phyloP scores from a whole-genome alignment of 2,113 vertebrate genomes.

The Hippocampus guttulatus region DNA sequence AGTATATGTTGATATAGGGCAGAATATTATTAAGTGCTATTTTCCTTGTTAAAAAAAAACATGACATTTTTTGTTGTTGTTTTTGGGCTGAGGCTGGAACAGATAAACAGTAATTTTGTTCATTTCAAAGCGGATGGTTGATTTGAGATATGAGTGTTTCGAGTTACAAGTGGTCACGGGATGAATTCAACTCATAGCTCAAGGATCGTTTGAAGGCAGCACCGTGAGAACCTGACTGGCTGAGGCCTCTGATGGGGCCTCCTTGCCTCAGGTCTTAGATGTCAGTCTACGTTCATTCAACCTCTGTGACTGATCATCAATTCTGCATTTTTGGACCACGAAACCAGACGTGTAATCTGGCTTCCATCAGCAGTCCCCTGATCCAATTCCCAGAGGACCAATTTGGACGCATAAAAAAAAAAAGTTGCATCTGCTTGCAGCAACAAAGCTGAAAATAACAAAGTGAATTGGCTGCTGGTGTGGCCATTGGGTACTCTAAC shows the following conservation, averaged over 20 bases:
- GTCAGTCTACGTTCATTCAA: not conserved
- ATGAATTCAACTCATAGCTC: no score
- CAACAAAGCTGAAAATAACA: conserved; percentile 13
- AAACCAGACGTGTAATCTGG: conserved; percentile 5
- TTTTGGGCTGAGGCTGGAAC: no score
- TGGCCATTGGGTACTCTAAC: no score
- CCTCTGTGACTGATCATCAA: conserved; percentile 2
- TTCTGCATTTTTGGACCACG: not conserved
- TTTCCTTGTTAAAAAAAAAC: no score
- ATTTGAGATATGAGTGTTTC: no score
- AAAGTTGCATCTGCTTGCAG: conserved; percentile 4
- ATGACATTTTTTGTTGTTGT: no score
- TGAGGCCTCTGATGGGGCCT: not conserved
- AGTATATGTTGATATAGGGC: no score
- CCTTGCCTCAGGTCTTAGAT: conserved; percentile 1
- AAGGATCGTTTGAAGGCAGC: not conserved
- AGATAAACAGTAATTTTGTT: no score
- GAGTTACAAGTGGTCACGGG: no score
- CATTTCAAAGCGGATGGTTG: no score
- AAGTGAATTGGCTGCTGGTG: not conserved
- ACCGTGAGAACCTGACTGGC: not conserved
- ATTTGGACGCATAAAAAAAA: conserved; percentile 7
- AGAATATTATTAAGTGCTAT: no score
- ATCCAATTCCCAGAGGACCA: not conserved
- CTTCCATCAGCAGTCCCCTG: not conserved